Base-by-base conservation (phyloP, 2,888 invertebrate genomes). In the Ephialtes manifestator region DNA sequence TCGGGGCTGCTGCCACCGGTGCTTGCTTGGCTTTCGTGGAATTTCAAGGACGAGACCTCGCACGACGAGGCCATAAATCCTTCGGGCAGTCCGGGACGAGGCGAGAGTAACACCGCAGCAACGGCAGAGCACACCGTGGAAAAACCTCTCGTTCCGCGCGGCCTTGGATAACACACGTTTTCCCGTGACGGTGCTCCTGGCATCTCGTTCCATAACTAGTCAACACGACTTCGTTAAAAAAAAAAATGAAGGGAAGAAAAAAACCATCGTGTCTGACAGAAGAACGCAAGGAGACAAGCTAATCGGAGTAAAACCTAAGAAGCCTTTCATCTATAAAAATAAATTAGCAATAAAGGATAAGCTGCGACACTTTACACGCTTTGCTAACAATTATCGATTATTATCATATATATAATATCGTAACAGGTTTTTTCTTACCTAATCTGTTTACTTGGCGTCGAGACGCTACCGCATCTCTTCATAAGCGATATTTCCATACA, bases 21-120 rank as follows among this genome's bases (percentile, higher is more conserved):
- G 81, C 79, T 83, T 55, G 53, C 39, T 72, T 85, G 71, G 85
- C 76, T 87, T 88, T 88, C 85, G 81, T 85, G 87, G 87, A 86
- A 87, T 87, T 86, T 87, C 87, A 87, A 88, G 87, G 88, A 88
- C 87, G 83, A 76, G 82, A 83, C 85, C 85, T 83, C 82, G 85
- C 83, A 82, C 82, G 83, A 85, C 85, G 81, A 84, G 87, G 86
- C 86, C 88, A 88, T 88, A 88, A 88, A 88, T 88, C 87, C 80
- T 85, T 87, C 86, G 74, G 67, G 63, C 81, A 81, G 83, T n/a
- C 75, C 78, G 71, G 81, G 78, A 85, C 82, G 84, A 79, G 70
- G 72, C 48, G 63, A 71, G 83, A 78, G 83, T 60, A 78, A 65
- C 72, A 70, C 13, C 58, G 48, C 60, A 48, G 46, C 53, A 70